These are phyloP conservation scores for Odontamblyopus rebecca DNA, from an alignment of 2,797 vertebrate genomes.

Conservation along the genomic window DNA sequence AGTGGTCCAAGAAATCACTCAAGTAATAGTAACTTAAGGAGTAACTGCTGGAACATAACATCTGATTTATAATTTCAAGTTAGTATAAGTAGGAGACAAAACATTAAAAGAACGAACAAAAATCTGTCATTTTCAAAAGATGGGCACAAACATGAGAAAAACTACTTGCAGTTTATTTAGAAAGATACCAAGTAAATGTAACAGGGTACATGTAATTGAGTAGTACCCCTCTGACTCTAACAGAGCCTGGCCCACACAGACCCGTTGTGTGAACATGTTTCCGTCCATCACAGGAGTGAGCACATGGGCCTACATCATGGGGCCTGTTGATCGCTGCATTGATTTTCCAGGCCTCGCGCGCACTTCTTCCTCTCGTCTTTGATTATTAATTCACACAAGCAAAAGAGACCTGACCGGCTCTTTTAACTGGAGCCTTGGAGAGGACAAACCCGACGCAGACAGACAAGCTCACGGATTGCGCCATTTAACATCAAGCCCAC, in stretches of 20 bases:
- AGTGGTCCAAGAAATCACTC: too few species aligned
- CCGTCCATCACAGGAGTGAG: constrained; percentile 36
- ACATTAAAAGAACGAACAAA: too few species aligned
- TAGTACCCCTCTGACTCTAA: too few species aligned
- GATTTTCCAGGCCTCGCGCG: constrained; percentile 68
- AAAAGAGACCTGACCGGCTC: constrained; percentile 68
- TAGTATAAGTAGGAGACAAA: too few species aligned
- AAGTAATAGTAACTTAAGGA: too few species aligned
- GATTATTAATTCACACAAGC: constrained; percentile 79
- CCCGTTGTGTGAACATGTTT: background rate
- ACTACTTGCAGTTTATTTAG: too few species aligned
- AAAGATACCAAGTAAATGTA: too few species aligned
- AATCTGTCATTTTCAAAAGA: too few species aligned
- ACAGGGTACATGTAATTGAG: too few species aligned
- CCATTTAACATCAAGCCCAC: background rate
- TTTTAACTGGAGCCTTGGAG: constrained; percentile 62
- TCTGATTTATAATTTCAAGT: too few species aligned
- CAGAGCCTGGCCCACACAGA: background rate
- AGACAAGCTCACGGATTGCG: constrained; percentile 5
- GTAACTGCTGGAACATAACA: too few species aligned
- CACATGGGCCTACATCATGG: constrained; percentile 41
- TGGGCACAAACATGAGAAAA: too few species aligned
- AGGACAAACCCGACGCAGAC: constrained; percentile 20
- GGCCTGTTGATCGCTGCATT: constrained; percentile 60
- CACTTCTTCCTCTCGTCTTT: constrained; percentile 62